A percentile compares a stretch with the other conserved stretches of the same genome.
These are phyloP conservation scores for Sarcophaga subvicina DNA, from an alignment of 2,888 invertebrate species.

Conservation along the genomic window DNA sequence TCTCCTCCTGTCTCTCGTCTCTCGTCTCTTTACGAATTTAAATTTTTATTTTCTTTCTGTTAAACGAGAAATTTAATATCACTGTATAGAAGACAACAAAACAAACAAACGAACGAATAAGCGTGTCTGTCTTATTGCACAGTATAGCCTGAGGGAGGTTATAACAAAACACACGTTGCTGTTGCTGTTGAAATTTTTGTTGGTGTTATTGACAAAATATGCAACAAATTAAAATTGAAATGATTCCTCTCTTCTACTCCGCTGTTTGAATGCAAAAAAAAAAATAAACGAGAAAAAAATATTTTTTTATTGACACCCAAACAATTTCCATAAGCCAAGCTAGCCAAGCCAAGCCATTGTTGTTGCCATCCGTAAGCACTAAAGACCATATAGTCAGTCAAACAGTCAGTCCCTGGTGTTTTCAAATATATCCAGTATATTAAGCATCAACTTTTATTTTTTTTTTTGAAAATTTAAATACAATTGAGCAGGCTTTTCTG, in stretches of 20 bases:
- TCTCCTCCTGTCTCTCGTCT: too few relatives aligned
- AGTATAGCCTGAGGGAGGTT: background rate
- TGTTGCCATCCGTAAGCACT: background rate
- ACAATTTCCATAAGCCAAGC: slow-evolving; percentile 50
- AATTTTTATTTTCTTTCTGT: slow-evolving; percentile 9
- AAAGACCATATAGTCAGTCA: background rate
- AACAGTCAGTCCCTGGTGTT: background rate
- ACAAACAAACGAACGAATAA: background rate
- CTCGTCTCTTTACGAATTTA: slow-evolving; percentile 10
- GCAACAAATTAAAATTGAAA: slow-evolving; percentile 74
- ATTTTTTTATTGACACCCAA: slow-evolving; percentile 60
- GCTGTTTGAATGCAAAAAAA: slow-evolving; percentile 54
- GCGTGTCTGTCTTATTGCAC: background rate
- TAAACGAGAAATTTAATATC: slow-evolving; percentile 57
- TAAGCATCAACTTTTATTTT: slow-evolving; percentile 13
- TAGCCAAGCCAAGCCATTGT: slow-evolving; percentile 34
- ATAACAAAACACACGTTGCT: background rate
- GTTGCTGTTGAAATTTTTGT: slow-evolving; percentile 66
- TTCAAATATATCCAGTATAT: slow-evolving; percentile 57
- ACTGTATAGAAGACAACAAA: background rate
- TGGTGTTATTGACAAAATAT: slow-evolving; percentile 72
- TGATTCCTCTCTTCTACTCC: slow-evolving; percentile 35
- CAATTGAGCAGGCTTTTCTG: slow-evolving; percentile 71
- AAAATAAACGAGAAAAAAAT: background rate
- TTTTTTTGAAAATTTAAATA: slow-evolving; percentile 73